Evolutionary conservation across 2,888 invertebrate species (phyloP), one percentile per base, ranked within the genome.

Genomic region (Scaptomyza caliginosa): DNA sequence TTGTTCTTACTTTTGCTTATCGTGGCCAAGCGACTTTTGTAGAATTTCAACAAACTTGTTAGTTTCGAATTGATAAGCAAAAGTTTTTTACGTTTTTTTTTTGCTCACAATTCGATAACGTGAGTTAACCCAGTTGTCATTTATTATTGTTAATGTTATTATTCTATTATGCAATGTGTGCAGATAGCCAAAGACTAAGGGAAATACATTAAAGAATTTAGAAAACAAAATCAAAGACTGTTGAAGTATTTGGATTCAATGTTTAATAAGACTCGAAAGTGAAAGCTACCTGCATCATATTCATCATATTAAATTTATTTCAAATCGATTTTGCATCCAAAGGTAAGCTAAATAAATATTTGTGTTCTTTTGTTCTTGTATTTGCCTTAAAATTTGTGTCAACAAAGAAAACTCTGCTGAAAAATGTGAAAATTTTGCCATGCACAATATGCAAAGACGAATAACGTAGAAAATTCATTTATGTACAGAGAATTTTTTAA

Each of bases 61-160:
- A 67, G 60, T 67, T 56, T 50, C 24, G 17, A 30, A 23, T 51
- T 67, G 70, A 73, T 70, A 73, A 70, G 40, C 32, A 50, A 52
- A 45, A 45, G n/a, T 49, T 52, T 13, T 32, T 24, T 24, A 1
- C 6, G 6, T 24, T 6, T 6, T 24, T 10, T 8, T 24, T 26
- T 32, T 32, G 32, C 19, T 34, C 21, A 19, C 16, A 36, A 10
- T 45, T 34, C 36, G 34, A 52, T 36, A 32, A 43, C 49, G 58
- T 43, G 67, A 57, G 8, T 16, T 24, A 43, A 54, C 11, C 26
- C 7, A 38, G 5, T 45, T 36, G 39, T 23, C 49, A 36, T 26
- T 17, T 24, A 10, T 5, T 28, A 26, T 46, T 36, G n/a, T 32
- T 26, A 13, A 38, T 50, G 8, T 21, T 48, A n/a, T 34, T 40